Percentiles rank a stretch among this genome's conserved stretches.
These are phyloP conservation scores for Oxyscelio sp. DNA, from an alignment of 2,888 invertebrate species.

Conservation along the genomic window DNA sequence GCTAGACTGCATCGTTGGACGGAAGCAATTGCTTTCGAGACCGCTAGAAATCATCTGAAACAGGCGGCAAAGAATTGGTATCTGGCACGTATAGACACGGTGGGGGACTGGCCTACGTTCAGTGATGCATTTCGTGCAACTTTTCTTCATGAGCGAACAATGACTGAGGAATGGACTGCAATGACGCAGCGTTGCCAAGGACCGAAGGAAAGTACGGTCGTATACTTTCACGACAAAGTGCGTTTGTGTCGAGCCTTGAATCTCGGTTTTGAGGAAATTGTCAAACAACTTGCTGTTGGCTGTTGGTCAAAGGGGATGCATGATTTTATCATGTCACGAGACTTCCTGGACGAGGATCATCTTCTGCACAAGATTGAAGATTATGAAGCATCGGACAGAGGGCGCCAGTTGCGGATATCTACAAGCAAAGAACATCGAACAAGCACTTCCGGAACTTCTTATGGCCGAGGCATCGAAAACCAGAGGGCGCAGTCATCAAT, in stretches of 20 bases:
- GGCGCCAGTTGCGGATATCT: too few relatives aligned
- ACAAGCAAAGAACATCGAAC: too few relatives aligned
- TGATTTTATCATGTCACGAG: too few relatives aligned
- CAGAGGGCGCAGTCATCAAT: too few relatives aligned
- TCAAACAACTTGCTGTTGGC: too few relatives aligned
- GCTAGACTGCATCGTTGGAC: slow-evolving; percentile 20
- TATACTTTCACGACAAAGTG: slow-evolving; percentile 51
- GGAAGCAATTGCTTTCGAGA: slow-evolving; percentile 4
- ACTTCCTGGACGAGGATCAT: too few relatives aligned
- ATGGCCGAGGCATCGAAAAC: too few relatives aligned
- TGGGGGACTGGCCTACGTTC: background rate
- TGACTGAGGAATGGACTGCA: slow-evolving; percentile 52
- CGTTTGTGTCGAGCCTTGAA: slow-evolving; percentile 4
- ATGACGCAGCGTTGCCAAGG: slow-evolving; percentile 39
- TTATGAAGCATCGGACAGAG: too few relatives aligned
- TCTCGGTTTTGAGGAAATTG: too few relatives aligned
- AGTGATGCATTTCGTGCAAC: background rate
- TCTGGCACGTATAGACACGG: background rate
- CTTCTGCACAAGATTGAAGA: too few relatives aligned
- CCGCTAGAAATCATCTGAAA: slow-evolving; percentile 7
- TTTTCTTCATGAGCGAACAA: background rate
- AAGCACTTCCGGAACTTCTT: too few relatives aligned
- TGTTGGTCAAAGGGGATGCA: too few relatives aligned
- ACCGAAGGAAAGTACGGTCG: slow-evolving; percentile 7
- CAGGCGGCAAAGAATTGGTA: slow-evolving; percentile 5